Base-by-base conservation (phyloP, 2,113 vertebrate species). In the Dolichotis patagonum region DNA sequence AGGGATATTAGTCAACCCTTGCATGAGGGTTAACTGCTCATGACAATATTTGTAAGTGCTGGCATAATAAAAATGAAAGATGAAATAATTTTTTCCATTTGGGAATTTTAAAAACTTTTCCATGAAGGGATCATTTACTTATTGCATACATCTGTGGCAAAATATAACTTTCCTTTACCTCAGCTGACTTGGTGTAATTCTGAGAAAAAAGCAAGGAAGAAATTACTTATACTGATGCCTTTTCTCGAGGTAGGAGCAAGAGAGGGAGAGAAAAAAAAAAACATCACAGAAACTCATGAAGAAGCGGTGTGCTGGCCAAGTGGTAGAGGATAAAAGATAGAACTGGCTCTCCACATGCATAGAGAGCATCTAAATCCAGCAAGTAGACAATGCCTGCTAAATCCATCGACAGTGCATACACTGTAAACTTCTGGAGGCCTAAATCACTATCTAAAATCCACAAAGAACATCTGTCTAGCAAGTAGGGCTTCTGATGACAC, bases 21-120 rank as follows among this genome's bases (percentile, higher is more conserved):
- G 46, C 28, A 77, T 26, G 32, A 90, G 24, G 11, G 65, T 13
- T 67, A 60, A 77, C 75, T 77, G 88, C 35, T 69, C 58, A 88
- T 87, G 58, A 78, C 10, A 88, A 49, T 88, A 58, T 78, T 91
- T 69, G 69, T 43, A 96, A 78, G 67, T 84, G 30, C 6, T 88
- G 84, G 19, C 8, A 69, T 78, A 78, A 28, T 88, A 22, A 69
- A 60, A 91, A 67, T 63, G 90, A 67, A 58, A 84, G 38, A 46
- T 58, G 56, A 67, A 13, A 38, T 28, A 8, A 8, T 19, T 75
- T 86, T 41, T 41, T 69, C 8, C 67, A 24, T 75, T 41, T 86
- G 30, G n/a, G 80, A 80, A 49, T n/a, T 67, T 16, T 62, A 69
- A 83, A 62, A 14, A 62, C 88, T 13, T 71, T 91, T 9, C 71